Evolutionary conservation across 2,797 vertebrate species (phyloP), one percentile per base, ranked within the genome.

Genomic region (Falco naumanni): DNA sequence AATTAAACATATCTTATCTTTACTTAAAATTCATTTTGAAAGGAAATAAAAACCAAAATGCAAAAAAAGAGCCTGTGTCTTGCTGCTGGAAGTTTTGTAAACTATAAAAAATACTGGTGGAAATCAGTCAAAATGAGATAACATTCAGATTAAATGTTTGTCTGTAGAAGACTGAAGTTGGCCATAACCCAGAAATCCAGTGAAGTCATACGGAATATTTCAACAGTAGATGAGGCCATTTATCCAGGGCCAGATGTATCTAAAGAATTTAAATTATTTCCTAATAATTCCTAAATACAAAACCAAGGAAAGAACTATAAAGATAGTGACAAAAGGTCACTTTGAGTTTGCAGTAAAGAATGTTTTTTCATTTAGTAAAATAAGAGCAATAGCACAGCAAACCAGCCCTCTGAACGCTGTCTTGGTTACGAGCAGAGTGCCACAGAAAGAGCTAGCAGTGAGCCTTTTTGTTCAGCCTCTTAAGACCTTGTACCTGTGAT

Each of bases 231-330:
- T 85, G 82, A 93, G 59, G 50, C 66, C 77, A 88, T 93, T 92
- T 93, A 88, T 91, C 48, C 66, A 72, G 50, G 19, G 83, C 77
- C 94, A 97, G 79, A 94, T 91, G 80, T 79, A 96, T 65, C 76
- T 86, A 90, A 92, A 90, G 79, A 95, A 97, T 94, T 93, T 87
- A 79, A 93, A 95, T 88, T 65, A 96, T 94, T 95, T 96, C 82
- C 79, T 94, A 94, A 65, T 70, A 91, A 61, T 33, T 94, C 21
- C 48, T 66, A 41, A 94, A 91, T 56, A 88, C 11, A 90, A 70
- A 96, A 63, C n/a, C 43, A 91, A 77, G 50, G 48, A 79, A 1
- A 76, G 74, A 95, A 90, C 24, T 69, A 84, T 86, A 95, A 95
- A 88, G 64, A 88, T 11, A 75, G 60, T 41, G 76, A 86, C 37